Evolutionary conservation across 2,113 vertebrate genomes (phyloP), one percentile per base, ranked within the genome.

Genomic region (Myiagra hebetior): DNA sequence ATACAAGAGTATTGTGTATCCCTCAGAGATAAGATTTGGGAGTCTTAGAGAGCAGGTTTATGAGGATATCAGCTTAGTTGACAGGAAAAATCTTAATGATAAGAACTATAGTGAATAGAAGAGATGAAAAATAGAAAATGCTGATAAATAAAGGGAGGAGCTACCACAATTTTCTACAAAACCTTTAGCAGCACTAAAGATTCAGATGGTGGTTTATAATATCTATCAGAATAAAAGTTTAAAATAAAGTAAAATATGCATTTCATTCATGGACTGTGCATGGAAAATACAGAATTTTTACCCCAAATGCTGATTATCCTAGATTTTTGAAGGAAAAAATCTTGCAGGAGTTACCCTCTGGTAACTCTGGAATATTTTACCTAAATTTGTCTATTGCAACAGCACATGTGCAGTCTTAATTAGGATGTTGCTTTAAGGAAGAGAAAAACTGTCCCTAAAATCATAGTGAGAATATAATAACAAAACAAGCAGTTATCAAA

Each of bases 391-490:
- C 22, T 31, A 13, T 9, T 74, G 16, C 19, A 69, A 22, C 19
- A 52, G 19, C 0, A 0, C 17, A 22, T 57, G 3, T 70, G 42
- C 7, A 65, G 18, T 37, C 31, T 84, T 67, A 91, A 1, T 30
- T 70, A 87, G 53, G 24, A 60, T 31, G 13, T 22, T 89, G 21
- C 16, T 89, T 56, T 76, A 87, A 52, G 15, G 18, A 84, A 77
- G 46, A 78, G 19, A 41, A 62, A 30, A 56, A 56, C 37, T 76
- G 35, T 69, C 57, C 77, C 17, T 70, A 80, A 93, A 89, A 94
- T 73, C 35, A 27, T 17, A 9, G 27, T 49, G 24, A 60, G 77
- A 31, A 19, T 47, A 56, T 52, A n/a, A 19, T 24, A 53, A 31
- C 9, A 49, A 78, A 89, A 87, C 14, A 55, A 59, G 28, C 53